phyloP scores from a whole-genome alignment of 2,888 invertebrate species.

The Lochmaea crataegi region DNA sequence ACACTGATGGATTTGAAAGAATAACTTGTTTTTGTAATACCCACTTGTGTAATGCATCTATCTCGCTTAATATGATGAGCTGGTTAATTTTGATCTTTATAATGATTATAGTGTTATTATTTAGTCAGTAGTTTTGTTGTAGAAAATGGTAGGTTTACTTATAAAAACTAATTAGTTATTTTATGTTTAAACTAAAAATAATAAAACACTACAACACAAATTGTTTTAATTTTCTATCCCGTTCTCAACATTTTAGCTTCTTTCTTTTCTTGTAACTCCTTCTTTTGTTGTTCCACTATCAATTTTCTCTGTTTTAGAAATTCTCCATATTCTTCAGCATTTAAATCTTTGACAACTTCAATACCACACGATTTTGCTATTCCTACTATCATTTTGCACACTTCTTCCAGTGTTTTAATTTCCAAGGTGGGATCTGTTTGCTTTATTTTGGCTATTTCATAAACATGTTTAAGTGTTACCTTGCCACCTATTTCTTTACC shows the following conservation, averaged over 20 bases:
- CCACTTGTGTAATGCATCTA: conserved; percentile 23
- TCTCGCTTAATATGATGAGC: neutral
- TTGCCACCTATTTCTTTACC: conserved; percentile 86
- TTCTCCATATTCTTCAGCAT: conserved; percentile 82
- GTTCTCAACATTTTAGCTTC: conserved; percentile 93
- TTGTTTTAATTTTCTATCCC: conserved; percentile 61
- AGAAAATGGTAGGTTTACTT: neutral
- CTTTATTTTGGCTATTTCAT: conserved; percentile 98
- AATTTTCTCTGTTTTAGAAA: conserved; percentile 82
- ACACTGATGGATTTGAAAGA: neutral
- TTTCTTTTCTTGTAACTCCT: conserved; percentile 82
- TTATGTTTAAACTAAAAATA: neutral
- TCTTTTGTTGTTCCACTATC: conserved; percentile 79
- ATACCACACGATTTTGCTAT: conserved; percentile 87
- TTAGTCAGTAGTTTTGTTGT: too few relatives aligned
- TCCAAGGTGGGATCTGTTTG: conserved; percentile 83
- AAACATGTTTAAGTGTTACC: conserved; percentile 93
- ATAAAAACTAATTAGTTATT: neutral
- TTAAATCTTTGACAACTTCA: conserved; percentile 81
- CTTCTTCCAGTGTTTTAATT: conserved; percentile 73
- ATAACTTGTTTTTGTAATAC: conserved; percentile 26
- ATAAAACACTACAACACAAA: conserved; percentile 9
- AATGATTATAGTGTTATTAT: neutral
- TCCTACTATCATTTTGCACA: conserved; percentile 84
- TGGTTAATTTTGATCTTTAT: neutral